A percentile compares a stretch with the other conserved stretches of the same genome.
Evolutionary conservation across 2,888 invertebrate species (phyloP).

Genomic region (Trissoscelio sp.): DNA sequence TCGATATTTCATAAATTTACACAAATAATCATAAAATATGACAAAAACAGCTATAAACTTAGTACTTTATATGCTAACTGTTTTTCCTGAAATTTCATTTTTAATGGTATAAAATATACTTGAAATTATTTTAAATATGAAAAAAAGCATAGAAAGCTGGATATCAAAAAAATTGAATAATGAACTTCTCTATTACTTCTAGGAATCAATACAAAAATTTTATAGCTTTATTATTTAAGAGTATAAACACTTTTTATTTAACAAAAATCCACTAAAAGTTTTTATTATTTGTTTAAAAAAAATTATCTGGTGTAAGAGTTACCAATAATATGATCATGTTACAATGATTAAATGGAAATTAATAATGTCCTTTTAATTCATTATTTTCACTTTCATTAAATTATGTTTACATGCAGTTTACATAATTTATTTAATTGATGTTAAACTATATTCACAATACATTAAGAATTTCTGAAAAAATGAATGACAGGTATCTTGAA

Average conservation of each 20-base stretch:
- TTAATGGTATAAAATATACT: neutral
- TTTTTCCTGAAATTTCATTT: neutral
- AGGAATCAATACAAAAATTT: neutral
- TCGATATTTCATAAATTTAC: too few species aligned
- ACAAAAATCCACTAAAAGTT: too few species aligned
- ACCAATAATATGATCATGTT: too few species aligned
- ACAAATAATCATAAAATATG: neutral
- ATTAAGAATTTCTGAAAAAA: conserved; percentile 28
- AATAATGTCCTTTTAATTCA: neutral
- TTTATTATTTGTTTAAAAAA: too few species aligned
- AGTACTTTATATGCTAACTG: conserved; percentile 8
- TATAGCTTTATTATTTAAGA: too few species aligned
- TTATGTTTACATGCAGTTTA: conserved; percentile 4
- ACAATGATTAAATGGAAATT: neutral
- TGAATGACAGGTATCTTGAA: conserved; percentile 15
- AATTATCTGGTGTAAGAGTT: too few species aligned
- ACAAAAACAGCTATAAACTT: neutral
- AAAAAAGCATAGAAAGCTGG: conserved; percentile 1
- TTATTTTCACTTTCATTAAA: neutral
- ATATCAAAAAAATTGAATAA: conserved; percentile 6
- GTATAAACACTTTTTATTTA: too few species aligned
- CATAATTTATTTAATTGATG: conserved; percentile 21
- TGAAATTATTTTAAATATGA: neutral
- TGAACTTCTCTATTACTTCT: neutral
- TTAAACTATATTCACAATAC: conserved; percentile 15